These are phyloP conservation scores for Lipotes vexillifer DNA, from an alignment of 2,113 vertebrate species.

Conservation along the genomic window DNA sequence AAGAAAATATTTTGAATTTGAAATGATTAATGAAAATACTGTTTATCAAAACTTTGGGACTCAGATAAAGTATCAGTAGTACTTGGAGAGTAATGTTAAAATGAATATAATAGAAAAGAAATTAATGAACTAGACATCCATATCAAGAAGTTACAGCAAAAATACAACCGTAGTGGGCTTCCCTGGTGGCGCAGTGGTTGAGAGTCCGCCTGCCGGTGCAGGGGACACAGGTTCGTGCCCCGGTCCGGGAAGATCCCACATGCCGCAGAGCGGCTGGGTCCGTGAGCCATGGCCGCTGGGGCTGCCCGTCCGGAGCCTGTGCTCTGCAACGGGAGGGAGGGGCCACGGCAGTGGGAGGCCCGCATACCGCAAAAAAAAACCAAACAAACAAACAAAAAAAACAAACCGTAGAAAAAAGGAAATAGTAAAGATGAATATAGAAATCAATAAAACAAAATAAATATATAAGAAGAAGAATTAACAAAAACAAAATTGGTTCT, in stretches of 20 bases:
- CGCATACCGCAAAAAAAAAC: no score
- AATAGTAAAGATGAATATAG: neutral
- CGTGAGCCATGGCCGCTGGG: no score
- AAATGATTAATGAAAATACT: neutral
- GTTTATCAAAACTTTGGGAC: neutral
- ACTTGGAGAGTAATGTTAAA: neutral
- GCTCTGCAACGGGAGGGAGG: no score
- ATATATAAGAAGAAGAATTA: neutral
- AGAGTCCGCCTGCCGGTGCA: no score
- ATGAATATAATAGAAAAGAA: neutral
- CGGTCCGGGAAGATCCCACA: no score
- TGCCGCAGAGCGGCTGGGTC: no score
- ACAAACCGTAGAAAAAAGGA: neutral
- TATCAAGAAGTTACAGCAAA: neutral
- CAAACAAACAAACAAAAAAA: no score
- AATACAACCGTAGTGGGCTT: neutral
- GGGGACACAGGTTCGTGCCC: no score
- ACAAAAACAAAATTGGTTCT: neutral
- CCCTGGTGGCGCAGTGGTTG: no score
- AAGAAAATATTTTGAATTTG: conserved; percentile 4
- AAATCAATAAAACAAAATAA: neutral
- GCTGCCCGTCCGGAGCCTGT: no score
- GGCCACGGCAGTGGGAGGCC: no score
- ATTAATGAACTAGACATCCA: neutral
- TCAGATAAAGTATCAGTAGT: neutral